phyloP scores from a whole-genome alignment of 2,888 invertebrate species.

The Achlya flavicornis region DNA sequence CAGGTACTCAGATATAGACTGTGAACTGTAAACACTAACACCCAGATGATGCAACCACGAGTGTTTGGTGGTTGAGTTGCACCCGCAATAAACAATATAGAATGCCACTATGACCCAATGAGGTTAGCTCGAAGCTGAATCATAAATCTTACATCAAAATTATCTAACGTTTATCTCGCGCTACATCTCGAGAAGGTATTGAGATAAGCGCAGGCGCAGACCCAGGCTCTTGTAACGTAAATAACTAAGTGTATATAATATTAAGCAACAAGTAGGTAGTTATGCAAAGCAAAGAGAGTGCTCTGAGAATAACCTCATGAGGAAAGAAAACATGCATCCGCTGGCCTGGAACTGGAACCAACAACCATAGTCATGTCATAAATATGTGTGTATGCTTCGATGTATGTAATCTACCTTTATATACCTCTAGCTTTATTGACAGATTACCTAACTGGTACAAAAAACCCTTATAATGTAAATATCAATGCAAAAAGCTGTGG shows the following conservation, averaged over 20 bases:
- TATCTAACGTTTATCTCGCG: conserved; percentile 5
- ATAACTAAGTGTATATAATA: conserved; percentile 4
- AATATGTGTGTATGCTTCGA: no score
- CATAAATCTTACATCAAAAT: conserved; percentile 1
- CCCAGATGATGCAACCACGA: not conserved
- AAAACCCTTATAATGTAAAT: no score
- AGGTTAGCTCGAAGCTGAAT: not conserved
- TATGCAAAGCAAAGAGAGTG: not conserved
- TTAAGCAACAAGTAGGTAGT: not conserved
- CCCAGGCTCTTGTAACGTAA: not conserved
- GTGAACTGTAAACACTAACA: no score
- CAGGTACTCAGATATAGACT: no score
- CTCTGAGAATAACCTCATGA: not conserved
- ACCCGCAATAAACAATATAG: not conserved
- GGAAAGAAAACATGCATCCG: no score
- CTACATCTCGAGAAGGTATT: not conserved
- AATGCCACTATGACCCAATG: not conserved
- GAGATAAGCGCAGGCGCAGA: not conserved
- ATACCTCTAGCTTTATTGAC: no score
- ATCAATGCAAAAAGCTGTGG: no score
- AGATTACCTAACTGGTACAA: no score
- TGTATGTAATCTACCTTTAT: no score
- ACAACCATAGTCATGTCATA: no score
- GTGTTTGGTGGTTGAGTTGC: not conserved
- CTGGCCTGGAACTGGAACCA: no score